A percentile compares a stretch with the other conserved stretches of the same genome.
Conservation (phyloP, 2,113 vertebrate genomes). For the Oreotrochilus melanogaster region DNA sequence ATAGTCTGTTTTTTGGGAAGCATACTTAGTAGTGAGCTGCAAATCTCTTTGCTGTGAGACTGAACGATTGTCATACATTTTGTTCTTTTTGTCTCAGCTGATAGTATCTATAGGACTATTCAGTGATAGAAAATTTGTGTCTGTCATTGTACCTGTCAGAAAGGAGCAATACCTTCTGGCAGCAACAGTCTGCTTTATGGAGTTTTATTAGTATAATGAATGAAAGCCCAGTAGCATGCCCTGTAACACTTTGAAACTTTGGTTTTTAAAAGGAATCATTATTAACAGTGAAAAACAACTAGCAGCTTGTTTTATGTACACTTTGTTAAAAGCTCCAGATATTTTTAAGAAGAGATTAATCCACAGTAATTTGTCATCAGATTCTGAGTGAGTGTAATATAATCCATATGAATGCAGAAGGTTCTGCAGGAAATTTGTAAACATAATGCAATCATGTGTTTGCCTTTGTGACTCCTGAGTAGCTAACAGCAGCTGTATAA, state of each 20-base stretch:
- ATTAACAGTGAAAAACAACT: constrained; percentile 82
- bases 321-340: constrained; percentile 51
- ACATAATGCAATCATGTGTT: constrained; percentile 36
- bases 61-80: constrained; percentile 83
- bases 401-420: background rate
- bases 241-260: constrained; percentile 80
- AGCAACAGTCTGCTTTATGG: constrained; percentile 77
- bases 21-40: constrained; percentile 80
- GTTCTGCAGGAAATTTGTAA: constrained; percentile 49
- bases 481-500: constrained; percentile 63
- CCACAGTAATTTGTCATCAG: constrained; percentile 42
- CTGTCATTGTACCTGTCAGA: constrained; percentile 78
- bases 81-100: constrained; percentile 80
- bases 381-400: constrained; percentile 2
- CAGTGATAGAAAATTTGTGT: constrained; percentile 72
- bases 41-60: constrained; percentile 83
- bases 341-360: constrained; percentile 47
- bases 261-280: constrained; percentile 81
- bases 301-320: constrained; percentile 32
- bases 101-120: constrained; percentile 80
- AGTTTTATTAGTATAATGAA: constrained; percentile 87
- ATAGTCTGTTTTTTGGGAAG: constrained; percentile 85
- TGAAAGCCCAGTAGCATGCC: constrained; percentile 83
- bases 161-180: constrained; percentile 75
- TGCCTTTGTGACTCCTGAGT: constrained; percentile 37